A percentile compares a stretch with the other conserved stretches of the same genome.
Evolutionary conservation across 2,113 vertebrate species (phyloP).

Genomic region (Atlantisia rogersi): DNA sequence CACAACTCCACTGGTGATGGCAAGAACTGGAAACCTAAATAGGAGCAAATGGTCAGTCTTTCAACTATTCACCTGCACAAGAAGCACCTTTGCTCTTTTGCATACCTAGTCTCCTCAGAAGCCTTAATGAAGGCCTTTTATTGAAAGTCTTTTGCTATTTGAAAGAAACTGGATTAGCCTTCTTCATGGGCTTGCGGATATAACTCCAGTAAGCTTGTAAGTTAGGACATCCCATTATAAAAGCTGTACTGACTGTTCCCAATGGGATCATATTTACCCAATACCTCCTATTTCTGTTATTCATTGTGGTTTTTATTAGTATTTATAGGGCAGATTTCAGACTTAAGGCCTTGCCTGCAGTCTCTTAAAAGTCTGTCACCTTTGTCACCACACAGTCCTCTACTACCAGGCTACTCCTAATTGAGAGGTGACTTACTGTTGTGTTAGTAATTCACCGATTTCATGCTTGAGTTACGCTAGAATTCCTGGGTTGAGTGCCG

Average conservation of each 20-base stretch:
- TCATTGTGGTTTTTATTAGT: neutral
- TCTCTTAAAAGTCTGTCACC: neutral
- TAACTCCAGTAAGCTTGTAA: neutral
- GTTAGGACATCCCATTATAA: neutral
- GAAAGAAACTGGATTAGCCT: neutral
- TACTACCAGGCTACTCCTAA: neutral
- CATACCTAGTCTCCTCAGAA: neutral
- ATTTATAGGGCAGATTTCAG: neutral
- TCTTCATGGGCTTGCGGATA: neutral
- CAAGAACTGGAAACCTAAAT: neutral
- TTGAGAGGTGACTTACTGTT: neutral
- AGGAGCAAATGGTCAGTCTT: neutral
- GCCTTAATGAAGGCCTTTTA: neutral
- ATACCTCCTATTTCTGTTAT: neutral
- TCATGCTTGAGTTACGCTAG: neutral
- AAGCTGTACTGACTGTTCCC: neutral
- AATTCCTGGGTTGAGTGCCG: neutral
- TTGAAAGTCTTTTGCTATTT: neutral
- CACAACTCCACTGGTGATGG: neutral
- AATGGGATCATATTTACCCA: neutral
- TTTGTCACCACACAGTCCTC: neutral
- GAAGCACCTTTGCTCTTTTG: neutral
- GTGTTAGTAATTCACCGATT: neutral
- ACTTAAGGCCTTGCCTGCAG: neutral
- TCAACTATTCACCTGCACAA: neutral